Conservation (phyloP, 2,113 vertebrate species). For the Lophura nycthemera region DNA sequence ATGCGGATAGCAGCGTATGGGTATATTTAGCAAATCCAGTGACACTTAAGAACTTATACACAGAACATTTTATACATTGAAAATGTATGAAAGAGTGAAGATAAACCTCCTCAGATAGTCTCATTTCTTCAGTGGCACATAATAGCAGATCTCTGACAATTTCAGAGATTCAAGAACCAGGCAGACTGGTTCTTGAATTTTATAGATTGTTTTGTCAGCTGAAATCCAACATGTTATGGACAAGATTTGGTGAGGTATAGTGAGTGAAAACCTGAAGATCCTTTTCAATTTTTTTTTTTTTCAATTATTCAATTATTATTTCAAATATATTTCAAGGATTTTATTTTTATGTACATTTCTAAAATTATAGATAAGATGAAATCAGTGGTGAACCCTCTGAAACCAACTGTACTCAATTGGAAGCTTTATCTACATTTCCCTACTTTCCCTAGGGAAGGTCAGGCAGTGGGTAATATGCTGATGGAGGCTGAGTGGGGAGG, state of each 20-base stretch:
- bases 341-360: background rate
- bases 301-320: background rate
- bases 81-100: conserved; percentile 19
- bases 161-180: background rate
- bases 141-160: background rate
- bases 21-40: conserved; percentile 47
- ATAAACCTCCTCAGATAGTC: background rate
- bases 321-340: background rate
- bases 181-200: background rate
- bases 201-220: conserved; percentile 27
- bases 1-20: background rate
- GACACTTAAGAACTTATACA: conserved; percentile 22
- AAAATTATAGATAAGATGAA: background rate
- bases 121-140: background rate
- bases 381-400: background rate
- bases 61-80: conserved; percentile 9
- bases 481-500: background rate
- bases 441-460: background rate
- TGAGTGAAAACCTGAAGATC: background rate
- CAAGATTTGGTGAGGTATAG: conserved; percentile 1
- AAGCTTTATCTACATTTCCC: background rate
- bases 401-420: background rate
- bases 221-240: background rate
- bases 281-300: background rate
- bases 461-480: background rate